A percentile compares a stretch with the other conserved stretches of the same genome.
phyloP scores from a whole-genome alignment of 1,140 invertebrate species.

The Arctopsyche grandis region DNA sequence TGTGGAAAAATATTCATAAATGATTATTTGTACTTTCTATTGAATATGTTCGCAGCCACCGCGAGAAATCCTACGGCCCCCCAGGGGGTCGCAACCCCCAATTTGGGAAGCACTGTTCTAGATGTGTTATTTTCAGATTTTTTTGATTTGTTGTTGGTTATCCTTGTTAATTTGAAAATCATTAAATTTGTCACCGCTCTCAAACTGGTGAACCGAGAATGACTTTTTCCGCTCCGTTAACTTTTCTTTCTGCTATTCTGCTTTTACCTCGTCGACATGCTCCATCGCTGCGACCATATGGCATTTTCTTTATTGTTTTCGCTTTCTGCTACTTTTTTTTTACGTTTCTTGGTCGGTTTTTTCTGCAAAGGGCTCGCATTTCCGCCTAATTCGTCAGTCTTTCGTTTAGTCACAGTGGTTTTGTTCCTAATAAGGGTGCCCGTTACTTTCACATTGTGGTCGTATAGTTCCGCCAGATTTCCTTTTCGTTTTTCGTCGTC shows the following conservation, averaged over 20 bases:
- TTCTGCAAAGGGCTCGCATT: neutral
- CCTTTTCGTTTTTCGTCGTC: neutral
- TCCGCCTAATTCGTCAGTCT: neutral
- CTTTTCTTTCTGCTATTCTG: neutral
- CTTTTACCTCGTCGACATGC: conserved; percentile 1
- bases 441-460: neutral
- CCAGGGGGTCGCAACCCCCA: no score
- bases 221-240: conserved; percentile 4
- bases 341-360: neutral
- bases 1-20: no score
- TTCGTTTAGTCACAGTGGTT: neutral
- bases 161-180: neutral
- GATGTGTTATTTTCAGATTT: no score
- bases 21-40: no score
- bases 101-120: no score
- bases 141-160: neutral
- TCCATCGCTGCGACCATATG: neutral
- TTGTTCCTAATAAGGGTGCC: conserved; percentile 1
- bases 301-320: conserved; percentile 23
- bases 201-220: neutral
- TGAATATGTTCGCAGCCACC: no score
- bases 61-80: no score
- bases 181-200: neutral
- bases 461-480: conserved; percentile 16
- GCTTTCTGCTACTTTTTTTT: neutral